Percentiles rank a stretch among this genome's conserved stretches.
Evolutionary conservation across 2,113 vertebrate genomes (phyloP).

Genomic region (Melanocharis versteri): DNA sequence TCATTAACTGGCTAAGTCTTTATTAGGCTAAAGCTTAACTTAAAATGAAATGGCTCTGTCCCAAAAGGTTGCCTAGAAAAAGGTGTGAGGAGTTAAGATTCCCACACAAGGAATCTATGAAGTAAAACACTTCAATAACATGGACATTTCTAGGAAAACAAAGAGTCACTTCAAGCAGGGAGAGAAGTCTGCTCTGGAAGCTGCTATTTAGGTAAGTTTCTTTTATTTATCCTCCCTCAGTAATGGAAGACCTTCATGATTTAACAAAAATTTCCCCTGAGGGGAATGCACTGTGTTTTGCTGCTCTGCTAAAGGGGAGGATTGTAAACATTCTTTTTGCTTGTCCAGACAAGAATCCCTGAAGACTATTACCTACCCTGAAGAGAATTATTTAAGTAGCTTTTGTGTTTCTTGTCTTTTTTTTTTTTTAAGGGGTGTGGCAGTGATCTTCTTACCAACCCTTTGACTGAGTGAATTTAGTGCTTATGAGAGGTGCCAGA

Average conservation of each 20-base stretch:
- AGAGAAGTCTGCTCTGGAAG: constrained; percentile 6
- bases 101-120: not conserved
- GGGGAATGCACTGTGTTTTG: constrained; percentile 11
- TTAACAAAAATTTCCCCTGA: constrained; percentile 10
- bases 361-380: constrained; percentile 22
- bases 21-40: not conserved
- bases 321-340: constrained; percentile 61
- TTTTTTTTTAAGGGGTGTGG: constrained; percentile 3
- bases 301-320: constrained; percentile 10
- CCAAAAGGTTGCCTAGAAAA: not conserved
- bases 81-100: not conserved
- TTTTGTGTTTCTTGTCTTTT: constrained; percentile 36
- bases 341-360: constrained; percentile 42
- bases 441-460: constrained; percentile 6
- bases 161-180: not conserved
- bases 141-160: not conserved
- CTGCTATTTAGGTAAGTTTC: constrained; percentile 8
- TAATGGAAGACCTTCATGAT: not conserved
- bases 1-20: not conserved
- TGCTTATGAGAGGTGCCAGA: constrained; percentile 27
- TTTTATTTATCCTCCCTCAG: constrained; percentile 13
- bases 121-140: not conserved
- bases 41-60: not conserved
- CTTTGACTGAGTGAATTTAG: constrained; percentile 15
- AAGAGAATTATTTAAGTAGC: constrained; percentile 48